Conservation (phyloP, 2,888 invertebrate genomes). For the Auanema freiburgensis region DNA sequence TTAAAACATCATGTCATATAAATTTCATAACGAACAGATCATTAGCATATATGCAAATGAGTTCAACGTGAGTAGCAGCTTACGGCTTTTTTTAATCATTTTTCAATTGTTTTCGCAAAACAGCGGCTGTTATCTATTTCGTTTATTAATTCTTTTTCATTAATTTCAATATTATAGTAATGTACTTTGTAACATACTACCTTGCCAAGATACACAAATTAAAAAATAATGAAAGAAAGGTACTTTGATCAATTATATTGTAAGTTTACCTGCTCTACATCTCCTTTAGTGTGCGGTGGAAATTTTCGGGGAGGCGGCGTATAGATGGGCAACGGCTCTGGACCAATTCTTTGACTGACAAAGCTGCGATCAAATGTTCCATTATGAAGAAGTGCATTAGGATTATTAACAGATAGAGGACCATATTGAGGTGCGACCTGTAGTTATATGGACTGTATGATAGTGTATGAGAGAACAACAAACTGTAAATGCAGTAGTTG, state of each 20-base stretch:
- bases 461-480: neutral
- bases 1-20: no score
- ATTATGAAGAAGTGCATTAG: conserved; percentile 46
- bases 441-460: conserved; percentile 1
- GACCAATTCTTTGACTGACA: conserved; percentile 39
- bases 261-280: conserved; percentile 29
- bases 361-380: conserved; percentile 31
- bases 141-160: neutral
- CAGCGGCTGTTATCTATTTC: no score
- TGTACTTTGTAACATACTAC: neutral
- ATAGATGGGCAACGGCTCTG: conserved; percentile 46
- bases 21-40: no score
- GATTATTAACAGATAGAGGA: conserved; percentile 59
- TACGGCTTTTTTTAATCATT: no score
- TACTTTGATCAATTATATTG: neutral
- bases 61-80: no score
- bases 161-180: neutral
- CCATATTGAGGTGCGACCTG: conserved; percentile 57
- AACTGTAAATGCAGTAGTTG: conserved; percentile 35
- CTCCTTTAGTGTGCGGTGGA: conserved; percentile 21
- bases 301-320: conserved; percentile 50
- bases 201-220: neutral
- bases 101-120: conserved; percentile 5
- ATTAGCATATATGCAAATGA: no score
- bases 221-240: neutral